Evolutionary conservation across 2,888 invertebrate species (phyloP).

Genomic region (Diaprepes abbreviatus): DNA sequence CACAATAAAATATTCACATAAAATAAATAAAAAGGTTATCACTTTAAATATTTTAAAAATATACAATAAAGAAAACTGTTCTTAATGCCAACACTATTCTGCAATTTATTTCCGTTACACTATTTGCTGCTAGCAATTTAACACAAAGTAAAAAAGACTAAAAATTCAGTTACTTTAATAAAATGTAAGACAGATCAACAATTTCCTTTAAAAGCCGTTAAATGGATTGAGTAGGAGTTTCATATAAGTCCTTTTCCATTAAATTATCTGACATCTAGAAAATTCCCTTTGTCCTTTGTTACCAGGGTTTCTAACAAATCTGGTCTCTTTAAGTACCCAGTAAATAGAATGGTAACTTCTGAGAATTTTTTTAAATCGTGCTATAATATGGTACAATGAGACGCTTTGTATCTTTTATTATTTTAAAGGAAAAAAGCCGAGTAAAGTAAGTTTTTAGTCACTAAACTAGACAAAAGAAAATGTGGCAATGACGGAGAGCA

Average conservation of each 20-base stretch:
- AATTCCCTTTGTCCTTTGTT: background rate
- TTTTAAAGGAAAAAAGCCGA: no score
- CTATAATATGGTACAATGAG: no score
- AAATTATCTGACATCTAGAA: background rate
- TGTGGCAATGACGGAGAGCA: no score
- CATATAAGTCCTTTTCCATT: background rate
- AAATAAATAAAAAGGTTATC: constrained; percentile 12
- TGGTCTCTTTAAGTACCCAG: no score
- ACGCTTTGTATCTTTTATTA: no score
- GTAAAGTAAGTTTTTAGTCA: no score
- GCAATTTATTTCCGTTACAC: constrained; percentile 7
- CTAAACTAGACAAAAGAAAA: no score
- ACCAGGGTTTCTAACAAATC: background rate
- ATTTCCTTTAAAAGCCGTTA: constrained; percentile 6
- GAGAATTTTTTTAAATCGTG: no score
- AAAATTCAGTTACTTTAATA: constrained; percentile 35
- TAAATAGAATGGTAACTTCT: no score
- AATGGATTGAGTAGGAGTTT: background rate
- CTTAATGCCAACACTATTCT: background rate
- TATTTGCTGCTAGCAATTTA: constrained; percentile 5
- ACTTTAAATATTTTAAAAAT: constrained; percentile 1
- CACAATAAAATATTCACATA: background rate
- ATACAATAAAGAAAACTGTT: background rate
- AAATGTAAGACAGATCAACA: constrained; percentile 33
- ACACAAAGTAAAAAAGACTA: constrained; percentile 35